Evolutionary conservation across 2,888 invertebrate species (phyloP), one percentile per base, ranked within the genome.

Genomic region (Pseudococcus longispinus): DNA sequence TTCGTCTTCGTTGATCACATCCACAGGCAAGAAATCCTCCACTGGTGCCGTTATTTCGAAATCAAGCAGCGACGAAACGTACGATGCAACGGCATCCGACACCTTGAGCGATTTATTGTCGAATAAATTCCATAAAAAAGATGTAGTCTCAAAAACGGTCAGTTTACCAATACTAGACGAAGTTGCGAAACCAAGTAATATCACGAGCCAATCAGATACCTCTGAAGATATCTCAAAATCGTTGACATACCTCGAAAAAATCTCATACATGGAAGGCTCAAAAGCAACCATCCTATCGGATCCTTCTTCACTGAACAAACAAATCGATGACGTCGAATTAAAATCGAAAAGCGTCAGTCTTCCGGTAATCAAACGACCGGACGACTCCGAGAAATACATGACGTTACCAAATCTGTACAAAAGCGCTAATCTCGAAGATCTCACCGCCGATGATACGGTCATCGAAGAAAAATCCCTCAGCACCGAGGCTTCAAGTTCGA

Each of bases 391-490:
- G 8, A 83, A 84, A 74, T 87, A 46, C 32, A 87, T 87, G 87
- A 74, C 65, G 4, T 37, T 87, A 6, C 87, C 87, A 5, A 37
- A 84, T 84, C 32, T 87, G 15, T 84, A 87, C 82, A 87, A 87
- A 46, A 84, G 46, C 5, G 18, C 65, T 9, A 87, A 87, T 70
- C 51, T 87, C 13, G 87, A 87, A 70, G 87, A 1, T 89, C 90
- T 77, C 87, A 88, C 84, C 32, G 42, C 65, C 18, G 29, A 32
- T 1, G 65, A 60, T 20, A 60, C 20, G 5, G 29, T 60, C 5
- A 65, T 42, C 2, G 77, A 80, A 80, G 77, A 42, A 42, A 80
- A 42, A 42, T 1, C 20, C 0, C 3, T 80, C 11, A 80, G 77
- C 11, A 26, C 9, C 0, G 42, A 80, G 20, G 42, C 32, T 6